phyloP scores from a whole-genome alignment of 2,113 vertebrate genomes.

The Spilogale gracilis region DNA sequence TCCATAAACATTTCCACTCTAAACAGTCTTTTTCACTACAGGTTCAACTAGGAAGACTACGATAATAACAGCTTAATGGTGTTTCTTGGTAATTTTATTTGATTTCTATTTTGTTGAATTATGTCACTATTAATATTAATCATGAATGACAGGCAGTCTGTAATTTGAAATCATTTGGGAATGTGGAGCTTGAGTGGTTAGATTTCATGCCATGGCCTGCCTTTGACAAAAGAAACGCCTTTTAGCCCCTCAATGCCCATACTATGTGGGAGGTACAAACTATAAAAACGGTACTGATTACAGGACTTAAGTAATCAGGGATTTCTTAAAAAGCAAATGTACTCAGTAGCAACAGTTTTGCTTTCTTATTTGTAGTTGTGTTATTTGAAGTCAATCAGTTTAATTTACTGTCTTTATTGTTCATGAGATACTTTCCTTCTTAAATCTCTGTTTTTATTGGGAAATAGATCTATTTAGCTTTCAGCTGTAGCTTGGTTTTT shows the following conservation, averaged over 20 bases:
- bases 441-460: neutral
- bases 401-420: constrained; percentile 27
- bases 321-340: constrained; percentile 15
- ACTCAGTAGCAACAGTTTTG: neutral
- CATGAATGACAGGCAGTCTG: neutral
- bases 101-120: constrained; percentile 39
- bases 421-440: neutral
- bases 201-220: neutral
- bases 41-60: neutral
- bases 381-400: neutral
- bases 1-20: neutral
- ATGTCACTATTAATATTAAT: neutral
- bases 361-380: neutral
- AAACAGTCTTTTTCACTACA: neutral
- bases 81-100: constrained; percentile 44
- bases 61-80: neutral
- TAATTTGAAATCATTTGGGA: constrained; percentile 52
- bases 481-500: neutral
- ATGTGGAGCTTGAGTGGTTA: neutral
- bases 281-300: neutral
- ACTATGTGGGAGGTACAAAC: neutral
- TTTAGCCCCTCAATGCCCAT: neutral
- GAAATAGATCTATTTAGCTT: constrained; percentile 11
- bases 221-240: neutral
- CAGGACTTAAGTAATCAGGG: neutral